Base-by-base conservation (phyloP, 1,140 invertebrate species). In the Camponotus vicinus region DNA sequence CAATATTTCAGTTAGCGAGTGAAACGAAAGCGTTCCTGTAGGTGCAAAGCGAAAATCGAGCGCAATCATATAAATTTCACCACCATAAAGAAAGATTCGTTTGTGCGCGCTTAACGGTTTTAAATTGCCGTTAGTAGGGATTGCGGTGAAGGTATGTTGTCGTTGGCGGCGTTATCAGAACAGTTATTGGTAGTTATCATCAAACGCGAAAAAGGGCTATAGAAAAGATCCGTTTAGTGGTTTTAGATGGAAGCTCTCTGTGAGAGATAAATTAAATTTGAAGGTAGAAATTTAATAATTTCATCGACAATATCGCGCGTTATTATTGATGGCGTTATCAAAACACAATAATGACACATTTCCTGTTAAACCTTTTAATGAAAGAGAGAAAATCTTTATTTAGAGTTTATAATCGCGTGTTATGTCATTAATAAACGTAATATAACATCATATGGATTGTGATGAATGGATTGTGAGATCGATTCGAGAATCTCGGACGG, bases 1-100 rank as follows among this genome's bases (percentile, higher is more conserved):
- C 86, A 90, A 93, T 94, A 94, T 94, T 94, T 93, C 93, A 93
- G 92, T 94, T 94, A 94, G 83, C 77, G 69, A 78, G 88, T 86
- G 90, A 91, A 93, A 90, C 89, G 75, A 89, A 88, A 91, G 55
- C 79, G 82, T 63, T 71, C 27, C 70, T 57, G 55, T 34, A 75
- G 55, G 69, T 78, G 83, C 79, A 69, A 85, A 87, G 42, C 79
- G 67, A 85, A 85, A 75, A 85, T 85, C 83, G 73, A 64, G 45
- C 34, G 69, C 79, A 73, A 82, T 82, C 79, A 40, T 82, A 83
- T 83, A 83, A 83, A 75, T 83, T 75, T 73, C 69, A 63, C 69
- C 32, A 45, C 59, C 69, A 63, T 83, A 83, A 83, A 83, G 52
- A 83, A 73, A 75, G 69, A 73, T 75, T n/a, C 79, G 79, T 83